These are phyloP conservation scores for Zonotrichia albicollis DNA, from an alignment of 2,797 vertebrate genomes.

Conservation along the genomic window DNA sequence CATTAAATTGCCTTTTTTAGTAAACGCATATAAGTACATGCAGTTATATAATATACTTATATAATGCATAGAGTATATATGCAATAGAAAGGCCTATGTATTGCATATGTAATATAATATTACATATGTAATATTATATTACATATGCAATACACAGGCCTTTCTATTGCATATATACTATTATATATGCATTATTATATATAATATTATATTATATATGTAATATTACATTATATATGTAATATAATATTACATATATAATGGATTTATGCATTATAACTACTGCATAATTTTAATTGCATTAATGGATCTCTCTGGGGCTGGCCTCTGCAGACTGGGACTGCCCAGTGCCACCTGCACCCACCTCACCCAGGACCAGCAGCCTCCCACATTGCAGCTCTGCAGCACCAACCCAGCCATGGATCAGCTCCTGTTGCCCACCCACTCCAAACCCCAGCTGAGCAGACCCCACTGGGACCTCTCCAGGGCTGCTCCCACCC, in stretches of 20 bases:
- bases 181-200: no score
- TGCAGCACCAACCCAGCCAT: neutral
- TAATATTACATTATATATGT: no score
- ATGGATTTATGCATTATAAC: neutral
- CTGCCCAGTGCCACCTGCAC: neutral
- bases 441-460: no score
- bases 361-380: neutral
- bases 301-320: no score
- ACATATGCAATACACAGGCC: no score
- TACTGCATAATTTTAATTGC: neutral
- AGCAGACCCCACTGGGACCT: neutral
- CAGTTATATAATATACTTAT: no score
- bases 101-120: no score
- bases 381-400: neutral
- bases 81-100: neutral
- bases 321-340: rapidly evolving
- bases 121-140: no score
- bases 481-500: neutral
- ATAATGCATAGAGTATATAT: neutral
- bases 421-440: neutral
- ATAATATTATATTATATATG: no score
- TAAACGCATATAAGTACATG: neutral
- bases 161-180: no score
- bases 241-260: no score
- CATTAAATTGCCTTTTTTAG: neutral